A percentile compares a stretch with the other conserved stretches of the same genome.
These are phyloP conservation scores for Arvicanthis niloticus DNA, from an alignment of 2,113 vertebrate species.

Conservation along the genomic window DNA sequence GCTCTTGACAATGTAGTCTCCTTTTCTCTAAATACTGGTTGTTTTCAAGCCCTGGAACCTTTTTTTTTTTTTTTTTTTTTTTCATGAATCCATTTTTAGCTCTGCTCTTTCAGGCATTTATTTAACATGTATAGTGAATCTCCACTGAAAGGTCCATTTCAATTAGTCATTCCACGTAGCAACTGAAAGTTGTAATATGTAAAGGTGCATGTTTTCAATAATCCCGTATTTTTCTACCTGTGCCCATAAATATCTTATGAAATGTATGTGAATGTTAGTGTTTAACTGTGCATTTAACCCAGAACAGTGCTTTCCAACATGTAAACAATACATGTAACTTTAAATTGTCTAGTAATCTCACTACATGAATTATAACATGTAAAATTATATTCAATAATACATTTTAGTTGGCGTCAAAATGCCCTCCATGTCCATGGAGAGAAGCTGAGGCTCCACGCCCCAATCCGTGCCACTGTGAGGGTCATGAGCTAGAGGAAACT, in stretches of 20 bases:
- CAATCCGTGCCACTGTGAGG: no score
- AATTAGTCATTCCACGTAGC: neutral
- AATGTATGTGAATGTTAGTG: neutral
- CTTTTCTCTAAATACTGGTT: neutral
- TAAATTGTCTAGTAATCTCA: neutral
- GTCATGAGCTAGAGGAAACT: no score
- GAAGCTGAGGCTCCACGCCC: no score
- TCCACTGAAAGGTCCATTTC: neutral
- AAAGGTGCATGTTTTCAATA: neutral
- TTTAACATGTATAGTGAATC: neutral
- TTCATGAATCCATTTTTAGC: neutral
- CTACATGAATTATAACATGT: neutral
- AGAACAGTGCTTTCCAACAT: accelerated
- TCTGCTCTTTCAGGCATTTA: neutral
- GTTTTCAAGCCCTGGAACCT: neutral
- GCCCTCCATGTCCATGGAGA: no score
- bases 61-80: neutral
- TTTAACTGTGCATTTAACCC: neutral
- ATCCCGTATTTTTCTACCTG: neutral
- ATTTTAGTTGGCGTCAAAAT: neutral
- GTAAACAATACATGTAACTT: neutral
- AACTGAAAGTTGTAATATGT: neutral
- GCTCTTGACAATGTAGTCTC: neutral
- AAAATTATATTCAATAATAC: neutral
- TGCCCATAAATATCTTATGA: neutral